phyloP scores from a whole-genome alignment of 1,140 invertebrate genomes.

The Coptotermes formosanus region DNA sequence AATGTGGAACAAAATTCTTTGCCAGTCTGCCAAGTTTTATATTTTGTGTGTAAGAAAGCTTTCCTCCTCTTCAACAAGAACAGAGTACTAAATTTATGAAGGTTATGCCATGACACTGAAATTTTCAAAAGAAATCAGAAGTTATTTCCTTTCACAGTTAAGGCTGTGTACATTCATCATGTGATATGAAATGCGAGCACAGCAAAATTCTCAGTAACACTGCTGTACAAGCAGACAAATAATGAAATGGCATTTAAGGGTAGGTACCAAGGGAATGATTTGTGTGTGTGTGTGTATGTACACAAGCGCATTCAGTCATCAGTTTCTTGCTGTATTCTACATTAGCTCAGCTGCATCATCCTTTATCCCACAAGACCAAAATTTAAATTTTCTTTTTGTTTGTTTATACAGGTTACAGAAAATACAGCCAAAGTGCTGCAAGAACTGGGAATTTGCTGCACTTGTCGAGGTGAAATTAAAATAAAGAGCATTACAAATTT shows the following conservation, averaged over 20 bases:
- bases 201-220: neutral
- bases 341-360: neutral
- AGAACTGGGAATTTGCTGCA: conserved; percentile 65
- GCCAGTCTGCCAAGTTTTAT: too few relatives aligned
- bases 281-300: neutral
- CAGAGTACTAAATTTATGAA: too few relatives aligned
- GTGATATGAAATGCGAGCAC: too few relatives aligned
- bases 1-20: too few relatives aligned
- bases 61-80: too few relatives aligned
- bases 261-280: neutral
- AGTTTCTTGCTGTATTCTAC: too few relatives aligned
- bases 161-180: too few relatives aligned
- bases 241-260: neutral
- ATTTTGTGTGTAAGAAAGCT: too few relatives aligned
- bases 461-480: conserved; percentile 65
- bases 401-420: conserved; percentile 61
- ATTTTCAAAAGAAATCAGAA: too few relatives aligned
- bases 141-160: too few relatives aligned
- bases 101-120: too few relatives aligned
- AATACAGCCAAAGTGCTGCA: conserved; percentile 68
- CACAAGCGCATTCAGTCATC: neutral
- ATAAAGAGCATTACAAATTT: conserved; percentile 72
- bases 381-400: neutral
- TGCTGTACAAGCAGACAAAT: neutral
- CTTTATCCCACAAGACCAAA: neutral